phyloP scores from a whole-genome alignment of 1,140 invertebrate genomes.

The Caerostris extrusa region DNA sequence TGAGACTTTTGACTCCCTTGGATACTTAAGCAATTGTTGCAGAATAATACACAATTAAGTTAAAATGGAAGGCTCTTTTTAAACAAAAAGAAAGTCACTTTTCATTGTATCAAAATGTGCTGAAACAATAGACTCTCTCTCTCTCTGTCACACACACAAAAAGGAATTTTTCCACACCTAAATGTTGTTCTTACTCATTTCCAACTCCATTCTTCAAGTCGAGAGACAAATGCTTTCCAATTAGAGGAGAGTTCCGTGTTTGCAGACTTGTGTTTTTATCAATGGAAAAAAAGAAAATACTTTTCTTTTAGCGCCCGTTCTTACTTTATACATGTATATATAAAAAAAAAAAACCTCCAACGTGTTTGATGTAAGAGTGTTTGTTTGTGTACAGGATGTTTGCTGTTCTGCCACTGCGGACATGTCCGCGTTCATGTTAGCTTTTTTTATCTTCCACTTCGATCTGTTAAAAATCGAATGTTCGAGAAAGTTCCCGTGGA shows the following conservation, averaged over 20 bases:
- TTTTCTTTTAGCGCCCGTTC: not conserved
- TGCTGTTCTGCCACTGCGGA: not conserved
- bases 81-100: too few species aligned
- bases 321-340: not conserved
- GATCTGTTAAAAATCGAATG: not conserved
- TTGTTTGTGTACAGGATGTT: not conserved
- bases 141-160: not conserved
- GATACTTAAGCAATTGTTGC: too few species aligned
- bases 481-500: not conserved
- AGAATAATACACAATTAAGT: too few species aligned
- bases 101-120: too few species aligned
- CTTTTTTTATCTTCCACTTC: not conserved
- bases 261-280: not conserved
- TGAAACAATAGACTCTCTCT: not conserved
- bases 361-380: not conserved
- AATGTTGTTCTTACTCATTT: constrained; percentile 4
- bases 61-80: too few species aligned
- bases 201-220: not conserved
- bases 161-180: not conserved
- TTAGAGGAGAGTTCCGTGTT: constrained; percentile 11
- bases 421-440: not conserved
- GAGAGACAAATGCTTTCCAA: not conserved
- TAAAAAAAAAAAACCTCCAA: too few species aligned
- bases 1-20: too few species aligned
- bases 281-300: not conserved